These are phyloP conservation scores for Pachymerium ferrugineum DNA, from an alignment of 2,888 invertebrate genomes.

Conservation along the genomic window DNA sequence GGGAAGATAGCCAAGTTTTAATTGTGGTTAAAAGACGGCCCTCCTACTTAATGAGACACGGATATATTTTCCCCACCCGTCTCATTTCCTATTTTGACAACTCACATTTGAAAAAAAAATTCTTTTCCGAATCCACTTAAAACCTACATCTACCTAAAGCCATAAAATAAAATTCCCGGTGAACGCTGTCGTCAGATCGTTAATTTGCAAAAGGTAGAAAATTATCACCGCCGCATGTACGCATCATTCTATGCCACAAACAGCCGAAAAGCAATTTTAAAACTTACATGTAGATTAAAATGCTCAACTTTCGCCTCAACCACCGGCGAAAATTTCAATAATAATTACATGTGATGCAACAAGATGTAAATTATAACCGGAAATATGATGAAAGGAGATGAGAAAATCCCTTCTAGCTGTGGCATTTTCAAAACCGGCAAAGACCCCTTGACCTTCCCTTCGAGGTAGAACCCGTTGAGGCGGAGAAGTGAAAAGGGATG, in stretches of 20 bases:
- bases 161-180: background rate
- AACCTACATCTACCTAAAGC: background rate
- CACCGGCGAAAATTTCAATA: conserved; percentile 1
- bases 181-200: background rate
- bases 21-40: conserved; percentile 3
- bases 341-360: background rate
- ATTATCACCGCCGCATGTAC: background rate
- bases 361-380: background rate
- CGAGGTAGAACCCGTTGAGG: background rate
- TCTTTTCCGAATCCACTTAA: too few relatives aligned
- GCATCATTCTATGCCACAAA: background rate
- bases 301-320: background rate
- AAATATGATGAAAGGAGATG: background rate
- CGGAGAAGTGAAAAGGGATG: background rate
- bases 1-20: conserved; percentile 9
- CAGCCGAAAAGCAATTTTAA: conserved; percentile 7
- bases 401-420: background rate
- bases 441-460: background rate
- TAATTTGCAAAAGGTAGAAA: background rate
- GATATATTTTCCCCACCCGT: too few relatives aligned
- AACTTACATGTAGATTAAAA: conserved; percentile 12
- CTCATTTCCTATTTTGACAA: too few relatives aligned
- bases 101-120: too few relatives aligned
- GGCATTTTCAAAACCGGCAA: background rate
- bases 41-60: background rate